Evolutionary conservation across 1,140 invertebrate genomes (phyloP), one percentile per base, ranked within the genome.

Genomic region (Cotesia chilonis): DNA sequence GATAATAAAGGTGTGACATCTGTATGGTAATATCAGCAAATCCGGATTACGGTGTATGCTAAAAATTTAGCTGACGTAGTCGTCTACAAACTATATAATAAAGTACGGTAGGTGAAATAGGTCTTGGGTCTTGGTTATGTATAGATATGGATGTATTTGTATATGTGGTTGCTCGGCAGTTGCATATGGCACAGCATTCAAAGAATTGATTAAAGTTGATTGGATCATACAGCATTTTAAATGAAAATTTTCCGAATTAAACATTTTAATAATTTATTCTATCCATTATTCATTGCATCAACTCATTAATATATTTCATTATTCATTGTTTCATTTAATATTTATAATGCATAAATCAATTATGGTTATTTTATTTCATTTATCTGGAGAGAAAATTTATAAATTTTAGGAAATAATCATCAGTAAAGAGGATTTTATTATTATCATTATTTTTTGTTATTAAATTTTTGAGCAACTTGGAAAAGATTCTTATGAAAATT

Each of bases 51-150:
- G 65, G 72, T 61, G 77, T 72, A 77, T 76, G 77, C 75, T 75
- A 51, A 78, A 79, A 80, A 80, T 80, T 81, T 74, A 78, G 79
- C 79, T 76, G 72, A 80, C 79, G 78, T 61, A 76, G 78, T 77
- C 79, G 74, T 81, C 17, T 47, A 47, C 41, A 47, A 47, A 47
- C 41, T 47, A 47, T 47, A 47, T 6, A 47, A 47, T 47, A 47
- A 47, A 6, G 41, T 47, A 6, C 10, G 41, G 41, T 47, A 47
- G 41, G 37, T 47, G 55, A 12, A 12, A 38, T 51, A 55, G 28
- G 59, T 55, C 38, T 12, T 61, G 71, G 59, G 64, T 36, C 67
- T 70, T 67, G 66, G 41, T 10, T 47, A 9, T 10, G 9, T 47
- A 47, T 47, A 47, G 10, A 9, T 47, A 9, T 47, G 41, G 1